Evolutionary conservation across 2,797 vertebrate species (phyloP), one percentile per base, ranked within the genome.

Genomic region (Oreonectes daqikongensis): DNA sequence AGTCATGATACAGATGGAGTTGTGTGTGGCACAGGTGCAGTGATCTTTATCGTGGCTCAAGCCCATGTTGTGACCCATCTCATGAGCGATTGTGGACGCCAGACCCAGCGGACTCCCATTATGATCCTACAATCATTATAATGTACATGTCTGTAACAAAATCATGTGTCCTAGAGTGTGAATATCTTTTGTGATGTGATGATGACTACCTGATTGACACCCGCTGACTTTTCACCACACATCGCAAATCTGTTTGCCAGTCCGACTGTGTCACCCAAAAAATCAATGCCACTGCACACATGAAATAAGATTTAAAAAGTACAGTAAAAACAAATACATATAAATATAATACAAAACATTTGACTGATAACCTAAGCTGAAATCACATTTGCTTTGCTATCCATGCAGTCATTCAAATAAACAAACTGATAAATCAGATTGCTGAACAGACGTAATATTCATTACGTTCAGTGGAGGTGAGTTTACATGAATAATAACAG

Each of bases 51-150:
- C 97, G 0, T 97, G 96, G n/a, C 92, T 92, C 92, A 98, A 86
- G 30, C 96, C 97, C 64, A 98, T 89, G 77, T 96, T 97, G 88
- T 98, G 96, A 4, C 97, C 96, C 95, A 98, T 94, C 91, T 98
- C 97, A 0, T 98, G 97, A 24, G 96, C 95, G 61, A 98, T 88
- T 75, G 96, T 98, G 69, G 95, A 94, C 0, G 97, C 96, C 4
- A 96, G 91, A 0, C 95, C 95, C 0, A 96, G 74, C 0, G 90
- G 87, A 84, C 90, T 94, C 0, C 0, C 0, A 12, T 90, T 91
- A 86, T 97, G 95, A 81, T 98, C 97, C 97, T 98, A 46, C 5
- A 9, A 59, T 35, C 20, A 55, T 66, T 26, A 52, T 3, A 48
- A 5, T 8, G 2, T 63, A 10, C 8, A 35, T 35, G 20, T 14